Evolutionary conservation across 2,888 invertebrate genomes (phyloP).

Genomic region (Xanthorhoe designata): DNA sequence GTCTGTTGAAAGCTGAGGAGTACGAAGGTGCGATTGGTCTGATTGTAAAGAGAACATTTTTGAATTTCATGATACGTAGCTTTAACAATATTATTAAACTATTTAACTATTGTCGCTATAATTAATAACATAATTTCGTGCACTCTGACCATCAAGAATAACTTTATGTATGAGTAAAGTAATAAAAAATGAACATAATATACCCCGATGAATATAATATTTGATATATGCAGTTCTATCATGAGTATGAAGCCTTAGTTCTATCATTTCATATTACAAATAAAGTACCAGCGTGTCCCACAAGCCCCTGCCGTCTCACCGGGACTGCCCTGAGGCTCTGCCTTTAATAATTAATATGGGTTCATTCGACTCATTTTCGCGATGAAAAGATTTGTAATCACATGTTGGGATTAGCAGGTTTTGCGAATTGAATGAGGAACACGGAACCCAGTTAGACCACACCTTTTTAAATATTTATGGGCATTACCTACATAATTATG

Average conservation of each 20-base stretch:
- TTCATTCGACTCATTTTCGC: conserved; percentile 37
- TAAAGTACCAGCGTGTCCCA: conserved; percentile 30
- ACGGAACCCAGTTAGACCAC: conserved; percentile 11
- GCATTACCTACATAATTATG: background rate
- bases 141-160: no score
- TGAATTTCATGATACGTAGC: no score
- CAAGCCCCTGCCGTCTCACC: conserved; percentile 5
- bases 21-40: no score
- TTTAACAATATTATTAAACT: no score
- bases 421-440: conserved; percentile 15
- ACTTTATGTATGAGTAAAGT: no score
- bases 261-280: conserved; percentile 29
- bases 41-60: no score
- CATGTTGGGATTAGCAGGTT: conserved; percentile 28
- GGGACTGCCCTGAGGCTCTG: background rate
- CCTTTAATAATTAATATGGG: conserved; percentile 38
- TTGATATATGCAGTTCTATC: no score
- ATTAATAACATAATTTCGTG: no score
- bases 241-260: background rate
- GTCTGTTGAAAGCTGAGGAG: no score
- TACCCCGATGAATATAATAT: no score
- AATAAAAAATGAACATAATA: no score
- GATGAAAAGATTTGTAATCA: conserved; percentile 44
- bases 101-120: no score
- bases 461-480: conserved; percentile 7